These are phyloP conservation scores for Vombatus ursinus DNA, from an alignment of 2,113 vertebrate species.

Conservation along the genomic window DNA sequence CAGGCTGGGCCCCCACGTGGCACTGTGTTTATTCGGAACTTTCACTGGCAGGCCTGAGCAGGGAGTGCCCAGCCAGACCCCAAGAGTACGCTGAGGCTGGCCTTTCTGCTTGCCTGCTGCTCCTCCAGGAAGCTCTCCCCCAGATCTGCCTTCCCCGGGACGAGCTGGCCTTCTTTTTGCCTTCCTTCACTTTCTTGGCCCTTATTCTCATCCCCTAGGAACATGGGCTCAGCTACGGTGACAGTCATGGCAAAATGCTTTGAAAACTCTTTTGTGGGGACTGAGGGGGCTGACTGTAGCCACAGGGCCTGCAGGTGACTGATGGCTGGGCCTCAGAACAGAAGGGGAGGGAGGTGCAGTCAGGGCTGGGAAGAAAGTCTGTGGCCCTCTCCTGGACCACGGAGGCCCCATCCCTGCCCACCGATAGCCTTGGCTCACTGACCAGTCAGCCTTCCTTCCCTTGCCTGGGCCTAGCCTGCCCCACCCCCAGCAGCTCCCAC, in stretches of 20 bases:
- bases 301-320: too few relatives aligned
- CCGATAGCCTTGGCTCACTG: neutral
- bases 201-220: neutral
- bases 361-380: too few relatives aligned
- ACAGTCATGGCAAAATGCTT: neutral
- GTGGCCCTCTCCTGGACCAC: neutral
- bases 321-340: neutral
- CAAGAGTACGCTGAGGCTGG: neutral
- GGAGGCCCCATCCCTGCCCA: too few relatives aligned
- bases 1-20: neutral
- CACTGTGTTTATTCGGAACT: neutral
- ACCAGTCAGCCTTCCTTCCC: slow-evolving; percentile 37
- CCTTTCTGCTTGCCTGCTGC: neutral
- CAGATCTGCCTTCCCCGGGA: neutral
- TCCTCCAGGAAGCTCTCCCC: neutral
- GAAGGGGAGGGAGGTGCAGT: accelerated
- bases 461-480: neutral
- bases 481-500: slow-evolving; percentile 17
- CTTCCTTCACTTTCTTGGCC: neutral
- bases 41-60: neutral
- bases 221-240: neutral
- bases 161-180: neutral
- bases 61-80: neutral
- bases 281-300: neutral
- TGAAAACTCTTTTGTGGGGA: neutral